Evolutionary conservation across 2,797 vertebrate species (phyloP), one percentile per base, ranked within the genome.

Genomic region (Acipenser transmontanus): DNA sequence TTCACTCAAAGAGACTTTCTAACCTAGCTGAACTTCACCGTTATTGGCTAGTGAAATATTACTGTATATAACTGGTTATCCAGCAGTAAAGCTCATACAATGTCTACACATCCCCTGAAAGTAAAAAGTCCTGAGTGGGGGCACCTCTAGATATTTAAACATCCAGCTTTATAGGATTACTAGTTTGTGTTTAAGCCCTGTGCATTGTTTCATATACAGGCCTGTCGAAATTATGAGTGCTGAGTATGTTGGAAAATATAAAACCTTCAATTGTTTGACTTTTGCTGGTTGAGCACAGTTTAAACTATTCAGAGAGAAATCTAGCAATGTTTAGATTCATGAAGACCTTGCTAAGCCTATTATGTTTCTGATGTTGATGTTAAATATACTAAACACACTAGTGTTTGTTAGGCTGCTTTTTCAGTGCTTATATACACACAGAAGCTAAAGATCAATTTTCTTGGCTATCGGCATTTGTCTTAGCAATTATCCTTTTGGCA

Each of bases 251-350:
- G 78, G 74, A 81, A 84, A 82, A 78, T 66, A 70, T 66, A 70
- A 70, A 80, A 71, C 71, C 75, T 73, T 67, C 77, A 72, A 84
- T 87, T 84, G 83, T 87, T 81, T 67, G 61, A 57, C 78, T 72
- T 79, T 80, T 84, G 85, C 80, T 84, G 82, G 73, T 73, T 14
- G 71, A 78, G 82, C 81, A 73, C 56, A 50, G 76, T 71, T 72
- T 71, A 69, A 17, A 70, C 70, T 66, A 76, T 74, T 77, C 82
- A 79, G 66, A 89, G 86, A 89, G 82, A 84, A 72, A 89, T 89
- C 88, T 83, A 85, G 86, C 82, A 91, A 79, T 62, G 73, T 77
- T 80, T 74, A 73, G 84, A 85, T 13, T 47, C 20, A 66, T 70
- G 76, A 54, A 47, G 68, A 70, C 76, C 72, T 61, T 67, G 73